These are phyloP conservation scores for Neopipo cinnamomea DNA, from an alignment of 2,113 vertebrate genomes.

Conservation along the genomic window DNA sequence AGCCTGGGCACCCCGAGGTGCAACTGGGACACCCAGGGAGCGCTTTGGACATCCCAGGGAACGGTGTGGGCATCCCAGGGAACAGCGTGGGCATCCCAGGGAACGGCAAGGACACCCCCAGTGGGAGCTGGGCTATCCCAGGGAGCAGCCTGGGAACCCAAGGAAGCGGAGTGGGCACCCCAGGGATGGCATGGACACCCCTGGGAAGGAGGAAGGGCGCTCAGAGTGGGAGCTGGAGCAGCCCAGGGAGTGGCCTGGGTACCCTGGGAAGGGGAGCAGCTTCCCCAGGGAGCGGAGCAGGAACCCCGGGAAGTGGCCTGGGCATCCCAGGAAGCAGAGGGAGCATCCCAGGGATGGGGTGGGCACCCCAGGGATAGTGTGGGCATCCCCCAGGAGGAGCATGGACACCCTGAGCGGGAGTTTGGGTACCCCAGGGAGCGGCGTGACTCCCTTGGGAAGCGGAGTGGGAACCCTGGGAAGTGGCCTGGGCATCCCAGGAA, in stretches of 20 bases:
- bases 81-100: background rate
- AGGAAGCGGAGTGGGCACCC: background rate
- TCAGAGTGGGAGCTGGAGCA: fast-evolving
- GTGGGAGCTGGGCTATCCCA: background rate
- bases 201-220: background rate
- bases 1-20: background rate
- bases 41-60: background rate
- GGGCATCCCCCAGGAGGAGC: no score
- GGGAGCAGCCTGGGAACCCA: background rate
- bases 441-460: no score
- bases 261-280: background rate
- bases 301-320: background rate
- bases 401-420: no score
- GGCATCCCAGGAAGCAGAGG: background rate
- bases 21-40: background rate
- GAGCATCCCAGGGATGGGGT: background rate
- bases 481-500: no score
- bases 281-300: fast-evolving
- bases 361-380: background rate
- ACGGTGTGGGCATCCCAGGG: background rate
- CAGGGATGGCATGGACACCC: background rate
- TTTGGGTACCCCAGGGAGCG: no score
- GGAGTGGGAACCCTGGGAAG: no score
- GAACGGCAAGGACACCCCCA: background rate
- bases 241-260: background rate